Base-by-base conservation (phyloP, 2,888 invertebrate genomes). In the Leucozona laternaria region DNA sequence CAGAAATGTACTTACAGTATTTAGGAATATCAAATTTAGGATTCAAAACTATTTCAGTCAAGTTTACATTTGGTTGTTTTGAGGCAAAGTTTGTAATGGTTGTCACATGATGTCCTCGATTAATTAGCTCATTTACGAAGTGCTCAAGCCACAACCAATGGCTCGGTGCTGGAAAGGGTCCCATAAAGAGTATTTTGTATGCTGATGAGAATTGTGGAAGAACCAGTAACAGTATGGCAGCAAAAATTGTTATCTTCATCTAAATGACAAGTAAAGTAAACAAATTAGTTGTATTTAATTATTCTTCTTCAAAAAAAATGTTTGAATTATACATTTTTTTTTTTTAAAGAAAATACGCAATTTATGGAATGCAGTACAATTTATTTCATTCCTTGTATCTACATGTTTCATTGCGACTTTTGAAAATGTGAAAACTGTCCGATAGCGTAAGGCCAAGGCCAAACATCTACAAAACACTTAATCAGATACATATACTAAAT, bases 51-150 rank as follows among this genome's bases (percentile, higher is more conserved):
- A 93, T 90, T 85, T 93, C 92, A 6, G 91, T 93, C 17, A 93
- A 91, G 90, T 93, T 93, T 50, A 91, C 90, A 76, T 93, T 91
- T 6, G 92, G 91, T 43, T 90, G 90, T 79, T 92, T 92, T 6
- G 92, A 90, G 28, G 90, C 90, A 88, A 90, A 91, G 88, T 91
- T 92, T 34, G 91, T 91, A 2, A 92, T 89, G 4, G 90, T 89
- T 34, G 92, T 92, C 50, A 94, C 92, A 71, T 93, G 91, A 88
- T 94, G 94, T 4, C 93, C 94, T 48, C 92, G 90, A 13, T 85
- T 79, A 1, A 93, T 80, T 0, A 93, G 88, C 78, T 90, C 92
- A 15, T 90, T 90, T 62, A 91, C 89, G 70, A 92, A 92, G 85
- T 92, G 91, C 76, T 92, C 91, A 78, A 93, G 79, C 92, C 92